Conservation (phyloP, 2,888 invertebrate genomes). For the Stramonita haemastoma region DNA sequence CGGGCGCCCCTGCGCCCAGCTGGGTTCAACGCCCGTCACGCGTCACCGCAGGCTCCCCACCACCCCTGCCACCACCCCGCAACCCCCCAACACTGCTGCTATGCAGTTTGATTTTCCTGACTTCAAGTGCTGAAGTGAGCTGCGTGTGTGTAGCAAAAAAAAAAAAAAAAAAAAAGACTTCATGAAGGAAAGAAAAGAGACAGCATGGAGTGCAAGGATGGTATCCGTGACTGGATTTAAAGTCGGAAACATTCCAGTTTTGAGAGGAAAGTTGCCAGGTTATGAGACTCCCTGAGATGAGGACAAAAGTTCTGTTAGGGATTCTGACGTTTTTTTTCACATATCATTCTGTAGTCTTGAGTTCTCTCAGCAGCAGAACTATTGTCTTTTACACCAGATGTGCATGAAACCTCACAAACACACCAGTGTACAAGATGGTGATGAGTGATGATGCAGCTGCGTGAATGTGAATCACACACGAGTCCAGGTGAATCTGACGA, state of each 20-base stretch:
- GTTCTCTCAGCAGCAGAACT: too few species aligned
- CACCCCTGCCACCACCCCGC: conserved; percentile 37
- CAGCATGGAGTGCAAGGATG: too few species aligned
- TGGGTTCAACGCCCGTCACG: conserved; percentile 45
- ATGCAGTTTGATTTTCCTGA: conserved; percentile 16
- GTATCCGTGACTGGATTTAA: too few species aligned
- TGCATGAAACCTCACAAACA: too few species aligned
- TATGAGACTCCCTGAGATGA: background rate
- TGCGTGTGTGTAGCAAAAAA: background rate
- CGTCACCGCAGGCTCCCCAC: conserved; percentile 53
- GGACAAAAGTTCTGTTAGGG: too few species aligned
- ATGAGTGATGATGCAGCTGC: too few species aligned
- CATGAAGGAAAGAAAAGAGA: background rate
- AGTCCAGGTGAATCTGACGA: background rate
- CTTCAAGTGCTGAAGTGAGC: conserved; percentile 16
- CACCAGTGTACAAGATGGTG: too few species aligned
- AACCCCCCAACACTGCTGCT: background rate
- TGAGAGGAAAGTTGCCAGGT: background rate
- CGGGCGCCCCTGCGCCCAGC: conserved; percentile 11
- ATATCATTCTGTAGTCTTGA: too few species aligned
- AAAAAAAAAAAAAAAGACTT: background rate
- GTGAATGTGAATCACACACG: too few species aligned
- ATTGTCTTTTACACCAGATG: too few species aligned
- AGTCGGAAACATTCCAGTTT: too few species aligned
- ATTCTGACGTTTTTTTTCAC: too few species aligned